Base-by-base conservation (phyloP, 2,888 invertebrate species). In the Xanthorhoe spadicearia region DNA sequence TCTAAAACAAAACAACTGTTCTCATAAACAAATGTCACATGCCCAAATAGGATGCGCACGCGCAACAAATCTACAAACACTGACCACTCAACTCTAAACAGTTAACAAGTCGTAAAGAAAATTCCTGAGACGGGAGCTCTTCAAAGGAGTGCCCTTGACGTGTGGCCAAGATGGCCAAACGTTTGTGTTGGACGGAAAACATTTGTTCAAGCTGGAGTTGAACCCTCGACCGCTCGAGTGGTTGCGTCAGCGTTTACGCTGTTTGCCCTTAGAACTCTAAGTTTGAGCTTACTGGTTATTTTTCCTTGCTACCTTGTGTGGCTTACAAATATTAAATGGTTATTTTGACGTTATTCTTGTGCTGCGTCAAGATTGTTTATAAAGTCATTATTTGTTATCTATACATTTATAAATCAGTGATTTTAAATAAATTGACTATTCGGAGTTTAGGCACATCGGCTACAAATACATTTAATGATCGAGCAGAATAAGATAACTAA, bases 141-240 rank as follows among this genome's bases (percentile, higher is more conserved):
- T 70, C 67, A 78, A 80, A 71, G 73, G 75, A 81, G 82, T 77
- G 74, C 80, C 77, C 78, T 81, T 72, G 75, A 79, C 73, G 77
- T 77, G 81, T 81, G 80, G 73, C 62, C 62, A 66, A 62, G 66
- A 66, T 66, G 66, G 59, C 74, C 81, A 82, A 82, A 82, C 81
- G 81, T 82, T 82, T 82, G 73, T 80, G 76, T 73, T 77, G 66
- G 70, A 75, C 57, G 73, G 69, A 79, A 83, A 82, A 81, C 83
- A 81, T 83, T 82, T 82, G 81, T 81, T 77, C 76, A 82, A 78
- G 58, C 79, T 79, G 80, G 72, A 66, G 61, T 52, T 80, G 82
- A 84, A 83, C 84, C 79, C 85, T 84, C 83, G 79, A 82, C 81
- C 81, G 78, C 73, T 74, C 76, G 82, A 84, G 82, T 77, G 80